phyloP scores from a whole-genome alignment of 2,888 invertebrate genomes.

The Drosophila tanythrix region DNA sequence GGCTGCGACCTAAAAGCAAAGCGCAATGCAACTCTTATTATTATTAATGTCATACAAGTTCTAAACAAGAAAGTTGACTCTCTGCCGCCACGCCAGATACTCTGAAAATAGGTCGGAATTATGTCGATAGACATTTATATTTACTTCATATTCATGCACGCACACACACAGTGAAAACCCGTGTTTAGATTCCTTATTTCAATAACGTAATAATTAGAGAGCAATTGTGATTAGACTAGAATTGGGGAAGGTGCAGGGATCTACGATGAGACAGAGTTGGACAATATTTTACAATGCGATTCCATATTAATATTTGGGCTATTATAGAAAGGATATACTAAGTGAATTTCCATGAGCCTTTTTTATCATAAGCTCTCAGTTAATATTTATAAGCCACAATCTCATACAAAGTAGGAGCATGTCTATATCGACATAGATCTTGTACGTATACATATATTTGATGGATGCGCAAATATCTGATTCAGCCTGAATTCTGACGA shows the following conservation, averaged over 20 bases:
- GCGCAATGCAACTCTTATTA: neutral
- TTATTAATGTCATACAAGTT: neutral
- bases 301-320: neutral
- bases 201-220: neutral
- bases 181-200: neutral
- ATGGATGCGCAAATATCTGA: neutral
- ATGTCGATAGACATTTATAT: neutral
- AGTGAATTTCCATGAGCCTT: neutral
- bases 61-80: neutral
- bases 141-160: neutral
- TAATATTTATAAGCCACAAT: neutral
- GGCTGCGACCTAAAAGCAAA: slow-evolving; percentile 16
- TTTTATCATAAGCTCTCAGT: neutral
- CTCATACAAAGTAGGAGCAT: neutral
- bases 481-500: neutral
- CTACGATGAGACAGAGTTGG: neutral
- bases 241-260: neutral
- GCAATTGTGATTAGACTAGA: neutral
- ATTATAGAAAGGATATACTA: neutral
- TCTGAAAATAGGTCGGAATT: neutral
- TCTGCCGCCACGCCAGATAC: neutral
- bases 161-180: neutral
- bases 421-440: neutral
- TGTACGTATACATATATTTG: neutral
- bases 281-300: neutral